Percentiles rank a stretch among this genome's conserved stretches.
Evolutionary conservation across 2,888 invertebrate species (phyloP).

Genomic region (Mimumesa dahlbomi): DNA sequence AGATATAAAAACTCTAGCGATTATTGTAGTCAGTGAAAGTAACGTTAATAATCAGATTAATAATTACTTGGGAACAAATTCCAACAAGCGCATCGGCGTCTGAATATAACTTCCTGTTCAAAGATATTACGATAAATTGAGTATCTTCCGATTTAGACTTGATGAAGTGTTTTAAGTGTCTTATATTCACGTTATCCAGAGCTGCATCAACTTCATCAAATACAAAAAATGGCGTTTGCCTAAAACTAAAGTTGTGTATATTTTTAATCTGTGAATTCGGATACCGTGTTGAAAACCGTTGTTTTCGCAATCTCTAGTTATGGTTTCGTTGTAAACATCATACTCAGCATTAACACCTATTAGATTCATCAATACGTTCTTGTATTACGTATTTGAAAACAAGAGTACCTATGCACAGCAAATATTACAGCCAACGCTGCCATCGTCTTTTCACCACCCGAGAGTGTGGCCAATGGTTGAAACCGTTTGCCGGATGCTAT

Average conservation of each 20-base stretch:
- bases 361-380: neutral
- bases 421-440: constrained; percentile 97
- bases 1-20: too few species aligned
- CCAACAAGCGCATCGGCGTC: constrained; percentile 51
- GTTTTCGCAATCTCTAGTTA: too few species aligned
- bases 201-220: constrained; percentile 99
- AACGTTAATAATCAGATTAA: too few species aligned
- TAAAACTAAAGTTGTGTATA: constrained; percentile 83
- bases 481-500: constrained; percentile 98
- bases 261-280: too few species aligned
- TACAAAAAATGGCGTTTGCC: constrained; percentile 98
- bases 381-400: too few species aligned
- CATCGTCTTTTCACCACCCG: constrained; percentile 98
- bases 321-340: too few species aligned
- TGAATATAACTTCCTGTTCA: constrained; percentile 95
- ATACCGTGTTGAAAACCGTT: too few species aligned
- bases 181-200: constrained; percentile 98
- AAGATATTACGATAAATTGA: constrained; percentile 97
- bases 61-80: too few species aligned
- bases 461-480: constrained; percentile 97
- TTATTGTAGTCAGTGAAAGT: too few species aligned
- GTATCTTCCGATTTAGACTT: constrained; percentile 89
- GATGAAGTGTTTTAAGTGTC: constrained; percentile 97
- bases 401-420: constrained; percentile 92
- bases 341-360: constrained; percentile 10